phyloP scores from a whole-genome alignment of 2,888 invertebrate genomes.

The Drosophila algonquin region DNA sequence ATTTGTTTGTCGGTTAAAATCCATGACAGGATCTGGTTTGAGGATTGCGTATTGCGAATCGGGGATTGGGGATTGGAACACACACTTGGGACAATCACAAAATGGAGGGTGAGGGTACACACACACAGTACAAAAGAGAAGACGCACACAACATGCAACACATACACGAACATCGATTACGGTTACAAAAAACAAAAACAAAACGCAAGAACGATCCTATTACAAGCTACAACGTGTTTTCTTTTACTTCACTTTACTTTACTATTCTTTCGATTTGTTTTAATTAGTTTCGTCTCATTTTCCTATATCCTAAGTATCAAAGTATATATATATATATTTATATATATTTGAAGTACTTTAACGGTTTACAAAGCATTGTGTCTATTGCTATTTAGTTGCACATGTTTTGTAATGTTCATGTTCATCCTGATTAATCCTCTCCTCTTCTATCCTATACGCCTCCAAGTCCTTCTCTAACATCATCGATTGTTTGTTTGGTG shows the following conservation, averaged over 20 bases:
- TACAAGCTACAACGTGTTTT: background rate
- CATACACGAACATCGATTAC: background rate
- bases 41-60: background rate
- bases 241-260: background rate
- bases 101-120: background rate
- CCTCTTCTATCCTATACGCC: background rate
- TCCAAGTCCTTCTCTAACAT: background rate
- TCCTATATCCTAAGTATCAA: slow-evolving; percentile 23
- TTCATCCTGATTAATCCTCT: slow-evolving; percentile 3
- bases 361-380: slow-evolving; percentile 46
- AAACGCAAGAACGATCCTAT: background rate
- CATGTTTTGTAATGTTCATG: slow-evolving; percentile 34
- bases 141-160: slow-evolving; percentile 1
- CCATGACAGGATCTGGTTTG: background rate
- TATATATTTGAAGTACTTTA: slow-evolving; percentile 29
- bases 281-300: background rate
- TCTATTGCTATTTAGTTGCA: slow-evolving; percentile 49
- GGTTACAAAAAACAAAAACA: background rate
- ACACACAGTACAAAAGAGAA: background rate
- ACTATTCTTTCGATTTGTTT: background rate
- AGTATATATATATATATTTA: slow-evolving; percentile 1
- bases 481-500: slow-evolving; percentile 20
- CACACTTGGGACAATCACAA: slow-evolving; percentile 2
- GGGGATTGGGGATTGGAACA: background rate
- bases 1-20: background rate